Base-by-base conservation (phyloP, 2,888 invertebrate genomes). In the Tromatobia lineatoria region DNA sequence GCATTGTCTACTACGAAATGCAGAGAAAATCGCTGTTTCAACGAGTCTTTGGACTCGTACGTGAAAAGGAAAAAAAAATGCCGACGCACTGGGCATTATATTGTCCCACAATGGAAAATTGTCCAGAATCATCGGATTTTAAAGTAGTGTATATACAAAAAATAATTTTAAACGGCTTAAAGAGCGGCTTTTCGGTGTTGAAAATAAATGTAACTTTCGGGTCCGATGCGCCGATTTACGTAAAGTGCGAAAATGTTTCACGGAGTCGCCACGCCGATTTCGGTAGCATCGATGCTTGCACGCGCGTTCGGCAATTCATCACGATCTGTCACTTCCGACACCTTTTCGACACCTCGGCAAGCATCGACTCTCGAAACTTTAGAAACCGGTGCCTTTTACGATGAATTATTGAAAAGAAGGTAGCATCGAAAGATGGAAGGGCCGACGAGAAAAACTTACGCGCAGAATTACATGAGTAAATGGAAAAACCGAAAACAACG, bases 201-300 rank as follows among this genome's bases (percentile, higher is more conserved):
- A 57, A 77, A 83, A 77, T 83, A 25, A 73, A 80, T 76, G 83
- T 69, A 59, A 76, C 83, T 67, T 47, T 34, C 67, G 64, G 42
- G 78, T 64, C 70, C 75, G 83, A 70, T 83, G 42, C 78, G 81
- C 83, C 83, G 59, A 83, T 83, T 82, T 81, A 47, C 54, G 66
- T 82, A 69, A 90, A 89, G 92, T 90, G 90, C 89, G 88, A 92
- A 91, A 90, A 91, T 90, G 88, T 92, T 91, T 91, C 90, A 92
- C 91, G 90, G 90, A 90, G 90, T 90, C 85, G 89, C 6, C 88
- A 88, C 88, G 88, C 82, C 85, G 59, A 83, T 82, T 83, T 76
- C 69, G 71, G 50, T 50, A 77, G 34, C 70, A 59, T 78, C 61
- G 50, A 52, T 38, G 54, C 20, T 70, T 80, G 69, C 29, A 59